A percentile compares a stretch with the other conserved stretches of the same genome.
Conservation (phyloP, 1,140 invertebrate genomes). For the Trypoxylus dichotomus region DNA sequence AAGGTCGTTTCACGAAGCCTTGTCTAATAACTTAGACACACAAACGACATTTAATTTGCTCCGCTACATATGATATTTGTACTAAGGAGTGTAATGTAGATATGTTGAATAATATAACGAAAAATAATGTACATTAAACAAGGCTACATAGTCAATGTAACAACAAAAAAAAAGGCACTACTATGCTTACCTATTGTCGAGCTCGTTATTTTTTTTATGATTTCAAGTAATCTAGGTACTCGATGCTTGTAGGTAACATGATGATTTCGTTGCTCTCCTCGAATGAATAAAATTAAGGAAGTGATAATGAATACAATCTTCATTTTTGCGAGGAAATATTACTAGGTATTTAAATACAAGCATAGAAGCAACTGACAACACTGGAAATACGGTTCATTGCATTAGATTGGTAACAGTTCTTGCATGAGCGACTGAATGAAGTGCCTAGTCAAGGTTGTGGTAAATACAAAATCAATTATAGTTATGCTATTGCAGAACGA, state of each 20-base stretch:
- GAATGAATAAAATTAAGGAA: not conserved
- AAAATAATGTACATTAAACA: no score
- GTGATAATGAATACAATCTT: conserved; percentile 1
- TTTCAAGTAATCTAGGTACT: not conserved
- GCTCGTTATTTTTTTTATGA: conserved; percentile 1
- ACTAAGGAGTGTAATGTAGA: no score
- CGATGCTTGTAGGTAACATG: not conserved
- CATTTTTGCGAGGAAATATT: not conserved
- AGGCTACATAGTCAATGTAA: no score
- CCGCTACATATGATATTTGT: no score
- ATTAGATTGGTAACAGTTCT: not conserved
- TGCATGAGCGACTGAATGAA: not conserved
- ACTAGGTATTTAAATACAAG: not conserved
- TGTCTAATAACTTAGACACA: no score
- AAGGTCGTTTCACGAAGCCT: no score
- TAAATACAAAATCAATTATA: not conserved
- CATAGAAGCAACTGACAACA: not conserved
- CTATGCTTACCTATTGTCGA: conserved; percentile 2
- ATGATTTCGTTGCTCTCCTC: not conserved
- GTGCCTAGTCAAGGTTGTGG: not conserved
- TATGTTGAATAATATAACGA: no score
- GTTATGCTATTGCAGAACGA: not conserved
- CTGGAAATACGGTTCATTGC: conserved; percentile 5
- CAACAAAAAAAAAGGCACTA: no score
- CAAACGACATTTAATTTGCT: no score